Conservation (phyloP, 2,888 invertebrate species). For the Calameuta filiformis region DNA sequence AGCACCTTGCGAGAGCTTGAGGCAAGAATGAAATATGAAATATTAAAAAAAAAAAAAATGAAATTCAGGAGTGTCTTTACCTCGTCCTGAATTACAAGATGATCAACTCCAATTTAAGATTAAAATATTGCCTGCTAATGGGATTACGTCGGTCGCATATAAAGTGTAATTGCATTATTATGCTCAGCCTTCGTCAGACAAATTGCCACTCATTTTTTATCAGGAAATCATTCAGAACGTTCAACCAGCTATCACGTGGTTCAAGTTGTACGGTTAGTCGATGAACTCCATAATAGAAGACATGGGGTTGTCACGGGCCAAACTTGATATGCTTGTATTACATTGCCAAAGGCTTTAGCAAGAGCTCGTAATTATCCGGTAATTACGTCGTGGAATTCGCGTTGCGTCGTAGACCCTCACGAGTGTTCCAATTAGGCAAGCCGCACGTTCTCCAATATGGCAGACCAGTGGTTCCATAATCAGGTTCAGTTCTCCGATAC, state of each 20-base stretch:
- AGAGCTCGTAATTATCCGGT: constrained; percentile 27
- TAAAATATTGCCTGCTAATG: constrained; percentile 64
- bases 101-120: constrained; percentile 57
- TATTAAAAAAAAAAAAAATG: background rate
- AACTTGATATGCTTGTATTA: background rate
- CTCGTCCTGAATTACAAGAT: constrained; percentile 41
- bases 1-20: background rate
- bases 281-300: background rate
- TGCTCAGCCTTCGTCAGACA: constrained; percentile 37
- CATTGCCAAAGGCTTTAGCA: background rate
- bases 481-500: constrained; percentile 7
- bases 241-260: background rate
- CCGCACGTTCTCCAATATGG: constrained; percentile 27
- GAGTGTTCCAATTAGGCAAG: constrained; percentile 32
- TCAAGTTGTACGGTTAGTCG: background rate
- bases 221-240: background rate
- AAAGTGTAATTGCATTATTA: constrained; percentile 60
- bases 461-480: constrained; percentile 20
- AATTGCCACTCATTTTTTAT: constrained; percentile 36
- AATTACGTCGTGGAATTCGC: constrained; percentile 32
- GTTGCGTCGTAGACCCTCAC: constrained; percentile 10
- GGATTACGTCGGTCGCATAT: constrained; percentile 43
- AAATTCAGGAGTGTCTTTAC: background rate
- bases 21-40: background rate
- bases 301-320: background rate